Conservation (phyloP, 2,888 invertebrate genomes). For the Aproaerema taeniolella region DNA sequence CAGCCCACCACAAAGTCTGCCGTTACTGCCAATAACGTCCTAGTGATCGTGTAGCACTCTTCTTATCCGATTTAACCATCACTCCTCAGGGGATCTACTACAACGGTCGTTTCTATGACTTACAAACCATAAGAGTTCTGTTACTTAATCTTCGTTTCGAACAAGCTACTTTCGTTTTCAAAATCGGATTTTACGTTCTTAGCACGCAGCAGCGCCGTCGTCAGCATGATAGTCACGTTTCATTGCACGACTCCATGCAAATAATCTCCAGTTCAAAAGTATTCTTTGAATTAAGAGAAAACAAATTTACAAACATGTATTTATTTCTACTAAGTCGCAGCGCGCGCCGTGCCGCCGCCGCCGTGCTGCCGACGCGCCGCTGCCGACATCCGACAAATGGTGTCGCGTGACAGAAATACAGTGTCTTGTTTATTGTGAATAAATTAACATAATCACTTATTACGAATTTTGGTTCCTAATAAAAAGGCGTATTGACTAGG, state of each 20-base stretch:
- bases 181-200: conserved; percentile 30
- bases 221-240: conserved; percentile 38
- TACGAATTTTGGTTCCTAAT: neutral
- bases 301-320: conserved; percentile 30
- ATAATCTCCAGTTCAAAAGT: conserved; percentile 30
- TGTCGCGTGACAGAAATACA: conserved; percentile 18
- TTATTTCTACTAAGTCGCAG: no score
- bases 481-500: no score
- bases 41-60: no score
- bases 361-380: neutral
- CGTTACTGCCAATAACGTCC: no score
- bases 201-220: conserved; percentile 36
- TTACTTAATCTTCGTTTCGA: no score
- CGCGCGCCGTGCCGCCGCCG: no score
- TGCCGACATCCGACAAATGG: neutral
- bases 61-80: no score
- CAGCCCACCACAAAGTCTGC: no score
- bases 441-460: conserved; percentile 1
- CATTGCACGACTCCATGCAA: conserved; percentile 32
- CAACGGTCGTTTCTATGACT: no score
- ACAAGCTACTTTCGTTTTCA: conserved; percentile 46
- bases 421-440: conserved; percentile 4
- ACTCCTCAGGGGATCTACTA: no score
- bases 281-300: conserved; percentile 36
- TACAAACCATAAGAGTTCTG: no score